Conservation (phyloP, 2,888 invertebrate species). For the Protophormia terraenovae region DNA sequence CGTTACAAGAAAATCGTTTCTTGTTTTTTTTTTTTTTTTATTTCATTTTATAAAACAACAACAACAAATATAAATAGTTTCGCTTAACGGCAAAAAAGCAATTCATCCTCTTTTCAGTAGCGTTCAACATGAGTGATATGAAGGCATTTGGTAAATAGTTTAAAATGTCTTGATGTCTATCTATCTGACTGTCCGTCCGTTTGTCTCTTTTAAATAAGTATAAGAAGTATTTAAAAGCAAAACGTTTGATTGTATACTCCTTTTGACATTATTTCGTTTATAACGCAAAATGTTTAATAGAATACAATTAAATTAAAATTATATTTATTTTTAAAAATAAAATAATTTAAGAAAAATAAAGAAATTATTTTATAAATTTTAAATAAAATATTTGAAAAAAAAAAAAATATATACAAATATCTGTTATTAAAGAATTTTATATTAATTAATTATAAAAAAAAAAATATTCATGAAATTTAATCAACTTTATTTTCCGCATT, state of each 20-base stretch:
- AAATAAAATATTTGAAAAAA: not conserved
- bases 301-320: not conserved
- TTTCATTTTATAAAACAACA: not conserved
- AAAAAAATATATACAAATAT: no score
- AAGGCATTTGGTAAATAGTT: conserved; percentile 64
- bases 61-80: conserved; percentile 46
- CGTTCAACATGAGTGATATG: conserved; percentile 76
- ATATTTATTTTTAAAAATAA: not conserved
- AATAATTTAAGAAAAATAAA: not conserved
- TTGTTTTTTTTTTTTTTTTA: no score
- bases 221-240: not conserved
- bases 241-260: not conserved
- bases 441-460: not conserved
- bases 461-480: not conserved
- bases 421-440: not conserved
- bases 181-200: not conserved
- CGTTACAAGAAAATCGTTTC: conserved; percentile 21
- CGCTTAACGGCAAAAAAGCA: conserved; percentile 68
- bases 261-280: not conserved
- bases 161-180: conserved; percentile 18
- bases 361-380: no score
- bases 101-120: conserved; percentile 79
- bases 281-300: not conserved
- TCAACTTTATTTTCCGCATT: not conserved
- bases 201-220: not conserved